phyloP scores from a whole-genome alignment of 2,113 vertebrate species.

The Caranx ignobilis region DNA sequence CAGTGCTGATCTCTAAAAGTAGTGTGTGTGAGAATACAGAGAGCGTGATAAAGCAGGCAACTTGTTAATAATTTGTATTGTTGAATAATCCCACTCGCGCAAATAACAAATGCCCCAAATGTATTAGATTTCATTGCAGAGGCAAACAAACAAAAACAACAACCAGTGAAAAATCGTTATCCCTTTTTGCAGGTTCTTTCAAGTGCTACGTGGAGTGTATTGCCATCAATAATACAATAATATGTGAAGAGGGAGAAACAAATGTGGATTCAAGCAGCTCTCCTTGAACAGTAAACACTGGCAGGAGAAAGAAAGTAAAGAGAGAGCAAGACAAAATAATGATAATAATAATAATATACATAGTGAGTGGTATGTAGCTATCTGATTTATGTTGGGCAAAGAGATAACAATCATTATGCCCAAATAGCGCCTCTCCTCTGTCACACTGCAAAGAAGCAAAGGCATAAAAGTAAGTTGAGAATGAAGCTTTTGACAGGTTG shows the following conservation, averaged over 20 bases:
- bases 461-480: slow-evolving; percentile 87
- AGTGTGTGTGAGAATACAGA: slow-evolving; percentile 41
- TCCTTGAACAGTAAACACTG: slow-evolving; percentile 75
- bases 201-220: slow-evolving; percentile 49
- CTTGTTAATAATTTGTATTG: slow-evolving; percentile 75
- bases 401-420: slow-evolving; percentile 81
- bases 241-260: slow-evolving; percentile 58
- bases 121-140: slow-evolving; percentile 42
- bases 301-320: slow-evolving; percentile 54
- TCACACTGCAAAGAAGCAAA: slow-evolving; percentile 81
- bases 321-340: slow-evolving; percentile 41
- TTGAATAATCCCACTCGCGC: slow-evolving; percentile 61
- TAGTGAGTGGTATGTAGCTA: slow-evolving; percentile 75
- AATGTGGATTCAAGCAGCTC: slow-evolving; percentile 65
- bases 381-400: slow-evolving; percentile 80
- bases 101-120: slow-evolving; percentile 65
- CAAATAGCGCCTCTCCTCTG: slow-evolving; percentile 75
- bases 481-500: slow-evolving; percentile 88
- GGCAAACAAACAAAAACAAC: slow-evolving; percentile 71
- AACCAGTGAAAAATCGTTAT: slow-evolving; percentile 61
- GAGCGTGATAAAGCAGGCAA: slow-evolving; percentile 36
- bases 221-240: slow-evolving; percentile 76
- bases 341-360: slow-evolving; percentile 32
- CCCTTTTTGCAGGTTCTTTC: slow-evolving; percentile 63
- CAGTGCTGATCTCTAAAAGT: slow-evolving; percentile 42